Evolutionary conservation across 2,113 vertebrate species (phyloP).

Genomic region (Columba livia): DNA sequence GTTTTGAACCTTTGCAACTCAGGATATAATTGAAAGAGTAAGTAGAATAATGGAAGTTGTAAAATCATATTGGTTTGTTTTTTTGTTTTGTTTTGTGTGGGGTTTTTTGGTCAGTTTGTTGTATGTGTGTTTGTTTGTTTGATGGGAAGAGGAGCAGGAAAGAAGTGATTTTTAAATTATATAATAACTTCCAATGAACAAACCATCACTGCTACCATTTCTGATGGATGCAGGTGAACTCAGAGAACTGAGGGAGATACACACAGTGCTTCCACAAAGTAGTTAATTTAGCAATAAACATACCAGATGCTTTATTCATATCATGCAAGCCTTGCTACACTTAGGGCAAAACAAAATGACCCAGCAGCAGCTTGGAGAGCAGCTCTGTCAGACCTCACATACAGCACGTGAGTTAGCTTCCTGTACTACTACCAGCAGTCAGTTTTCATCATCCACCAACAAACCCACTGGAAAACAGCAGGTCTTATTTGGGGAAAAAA

Average conservation of each 20-base stretch:
- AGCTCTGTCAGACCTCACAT: not conserved
- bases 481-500: not conserved
- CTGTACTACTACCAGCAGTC: not conserved
- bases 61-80: not conserved
- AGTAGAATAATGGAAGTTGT: not conserved
- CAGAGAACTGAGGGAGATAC: not conserved
- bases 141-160: accelerated
- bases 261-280: not conserved
- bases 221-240: not conserved
- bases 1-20: not conserved
- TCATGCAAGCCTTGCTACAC: not conserved
- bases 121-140: too few relatives aligned
- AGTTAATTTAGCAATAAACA: not conserved
- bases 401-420: not conserved
- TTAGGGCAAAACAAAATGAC: not conserved
- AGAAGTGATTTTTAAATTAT: not conserved
- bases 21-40: not conserved
- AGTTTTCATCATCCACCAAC: not conserved
- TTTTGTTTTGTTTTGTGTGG: not conserved
- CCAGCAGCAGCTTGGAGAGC: not conserved
- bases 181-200: not conserved
- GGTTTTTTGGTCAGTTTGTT: not conserved
- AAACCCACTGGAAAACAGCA: not conserved
- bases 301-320: not conserved
- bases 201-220: not conserved